A percentile compares a stretch with the other conserved stretches of the same genome.
These are phyloP conservation scores for Bagarius yarrelli DNA, from an alignment of 2,113 vertebrate genomes.

Conservation along the genomic window DNA sequence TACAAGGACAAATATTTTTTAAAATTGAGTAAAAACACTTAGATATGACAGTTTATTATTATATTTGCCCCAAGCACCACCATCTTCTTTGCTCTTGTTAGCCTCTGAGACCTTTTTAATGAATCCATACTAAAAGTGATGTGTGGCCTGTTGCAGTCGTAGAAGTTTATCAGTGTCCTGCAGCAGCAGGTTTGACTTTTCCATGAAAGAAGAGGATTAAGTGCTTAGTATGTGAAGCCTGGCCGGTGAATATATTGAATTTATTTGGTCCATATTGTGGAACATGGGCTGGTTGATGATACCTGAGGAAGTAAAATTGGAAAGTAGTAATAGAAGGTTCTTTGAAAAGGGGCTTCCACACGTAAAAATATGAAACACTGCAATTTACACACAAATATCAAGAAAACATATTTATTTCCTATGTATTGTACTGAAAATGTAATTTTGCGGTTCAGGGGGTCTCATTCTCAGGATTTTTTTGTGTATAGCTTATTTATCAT, in stretches of 20 bases:
- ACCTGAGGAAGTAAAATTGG: not conserved
- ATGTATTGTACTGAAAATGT: too few species aligned
- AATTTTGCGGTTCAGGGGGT: too few species aligned
- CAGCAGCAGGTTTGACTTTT: conserved; percentile 11
- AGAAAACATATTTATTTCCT: too few species aligned
- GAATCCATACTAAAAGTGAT: not conserved
- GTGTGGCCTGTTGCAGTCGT: not conserved
- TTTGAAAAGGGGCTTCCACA: not conserved
- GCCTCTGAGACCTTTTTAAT: not conserved
- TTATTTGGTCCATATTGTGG: not conserved
- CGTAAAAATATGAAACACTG: not conserved
- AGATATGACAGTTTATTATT: too few species aligned
- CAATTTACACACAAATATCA: too few species aligned
- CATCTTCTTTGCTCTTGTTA: not conserved
- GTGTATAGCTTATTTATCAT: too few species aligned
- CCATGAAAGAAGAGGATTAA: not conserved
- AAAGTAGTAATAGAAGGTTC: not conserved
- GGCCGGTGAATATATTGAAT: not conserved
- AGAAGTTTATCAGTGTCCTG: conserved; percentile 12
- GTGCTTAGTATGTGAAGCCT: not conserved
- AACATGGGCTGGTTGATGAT: not conserved
- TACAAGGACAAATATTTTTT: too few species aligned
- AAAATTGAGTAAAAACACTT: too few species aligned
- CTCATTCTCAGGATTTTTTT: too few species aligned
- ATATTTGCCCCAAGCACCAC: not conserved